Base-by-base conservation (phyloP, 1,140 invertebrate genomes). In the Drosophila pseudoobscura region DNA sequence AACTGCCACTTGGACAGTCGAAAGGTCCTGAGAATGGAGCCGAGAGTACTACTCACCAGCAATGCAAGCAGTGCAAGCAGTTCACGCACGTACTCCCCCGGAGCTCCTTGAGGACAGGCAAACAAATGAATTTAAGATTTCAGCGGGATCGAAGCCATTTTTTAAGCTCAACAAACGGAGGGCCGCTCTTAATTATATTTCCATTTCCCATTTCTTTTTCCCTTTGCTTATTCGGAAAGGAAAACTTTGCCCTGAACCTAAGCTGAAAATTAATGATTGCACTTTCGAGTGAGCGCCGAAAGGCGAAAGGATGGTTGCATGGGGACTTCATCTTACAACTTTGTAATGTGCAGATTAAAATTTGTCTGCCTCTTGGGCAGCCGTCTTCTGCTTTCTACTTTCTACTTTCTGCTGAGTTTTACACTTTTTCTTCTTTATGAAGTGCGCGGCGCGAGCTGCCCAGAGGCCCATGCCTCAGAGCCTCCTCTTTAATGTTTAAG, bases 241-340 rank as follows among this genome's bases (percentile, higher is more conserved):
- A 35, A 35, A 39, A 39, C 57, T 24, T 13, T 35, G 47, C 51
- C 47, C 60, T 46, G 49, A 58, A 71, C 64, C 54, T 78, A 88
- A 87, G 83, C 83, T 72, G 22, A 20, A 87, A 88, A 87, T 87
- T 88, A 87, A 87, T 82, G 82, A 78, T 49, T 87, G 83, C 83
- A 83, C 62, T 83, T 82, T 69, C 52, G 43, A 63, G 71, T 24
- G 49, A 57, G 49, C 31, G 51, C 26, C 31, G 44, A 59, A 75
- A 64, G 74, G 71, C 31, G 31, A 11, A 35, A 35, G 35, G 35
- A 39, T 39, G 35, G 62, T 65, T 73, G 66, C 80, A 76, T 52
- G 41, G 56, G 41, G 62, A 26, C 59, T 65, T 61, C 60, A 69
- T 84, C 63, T 29, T 24, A 53, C 65, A 85, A 87, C 77, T 85